A percentile compares a stretch with the other conserved stretches of the same genome.
Conservation (phyloP, 2,797 vertebrate genomes). For the Apogon hyalosoma region DNA sequence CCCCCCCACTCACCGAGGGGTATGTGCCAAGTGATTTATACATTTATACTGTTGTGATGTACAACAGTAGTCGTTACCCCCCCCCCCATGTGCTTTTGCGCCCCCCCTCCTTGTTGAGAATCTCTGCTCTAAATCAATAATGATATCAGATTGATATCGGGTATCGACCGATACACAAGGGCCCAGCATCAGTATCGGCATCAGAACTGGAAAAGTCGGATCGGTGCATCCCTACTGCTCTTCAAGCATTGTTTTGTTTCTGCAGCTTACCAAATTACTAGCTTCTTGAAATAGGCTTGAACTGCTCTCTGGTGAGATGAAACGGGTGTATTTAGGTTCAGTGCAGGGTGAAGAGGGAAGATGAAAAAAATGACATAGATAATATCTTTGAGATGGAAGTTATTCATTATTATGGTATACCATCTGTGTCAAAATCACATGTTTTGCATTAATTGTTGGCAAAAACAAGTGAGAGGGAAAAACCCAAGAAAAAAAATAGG, state of each 20-base stretch:
- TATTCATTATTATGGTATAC: neutral
- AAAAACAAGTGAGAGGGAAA: neutral
- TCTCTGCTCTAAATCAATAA: too few species aligned
- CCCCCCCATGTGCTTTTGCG: too few species aligned
- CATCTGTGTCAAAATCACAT: conserved; percentile 10
- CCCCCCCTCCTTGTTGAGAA: too few species aligned
- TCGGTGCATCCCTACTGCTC: conserved; percentile 1
- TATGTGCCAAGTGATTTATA: too few species aligned
- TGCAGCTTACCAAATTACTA: conserved; percentile 72
- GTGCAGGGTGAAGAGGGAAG: conserved; percentile 40
- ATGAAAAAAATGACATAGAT: conserved; percentile 36
- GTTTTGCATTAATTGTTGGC: conserved; percentile 23
- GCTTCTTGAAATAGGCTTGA: conserved; percentile 73
- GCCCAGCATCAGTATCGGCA: too few species aligned
- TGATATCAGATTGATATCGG: too few species aligned
- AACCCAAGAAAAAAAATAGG: neutral
- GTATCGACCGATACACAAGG: too few species aligned
- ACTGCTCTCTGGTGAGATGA: conserved; percentile 44
- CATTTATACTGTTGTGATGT: too few species aligned
- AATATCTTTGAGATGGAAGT: conserved; percentile 6
- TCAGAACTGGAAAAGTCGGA: too few species aligned
- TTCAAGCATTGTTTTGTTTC: conserved; percentile 54
- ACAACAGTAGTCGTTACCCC: too few species aligned
- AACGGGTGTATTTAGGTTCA: conserved; percentile 52
- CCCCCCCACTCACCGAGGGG: too few species aligned